These are phyloP conservation scores for Mythimna ferrago DNA, from an alignment of 2,888 invertebrate species.

Conservation along the genomic window DNA sequence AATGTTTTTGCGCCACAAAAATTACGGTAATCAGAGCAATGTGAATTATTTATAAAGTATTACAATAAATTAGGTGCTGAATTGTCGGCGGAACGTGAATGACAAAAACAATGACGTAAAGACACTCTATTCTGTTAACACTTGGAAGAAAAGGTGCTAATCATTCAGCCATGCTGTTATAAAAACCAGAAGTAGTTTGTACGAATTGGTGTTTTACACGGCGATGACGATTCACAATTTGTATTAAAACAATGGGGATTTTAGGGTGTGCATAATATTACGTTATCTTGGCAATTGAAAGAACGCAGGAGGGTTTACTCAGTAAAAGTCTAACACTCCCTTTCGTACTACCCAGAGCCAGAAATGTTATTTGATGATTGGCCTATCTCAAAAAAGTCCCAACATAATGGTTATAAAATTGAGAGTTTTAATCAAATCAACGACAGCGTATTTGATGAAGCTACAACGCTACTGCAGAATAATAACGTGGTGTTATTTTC, in stretches of 20 bases:
- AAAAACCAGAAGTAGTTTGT: slow-evolving; percentile 48
- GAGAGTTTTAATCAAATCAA: not conserved
- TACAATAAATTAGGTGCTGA: slow-evolving; percentile 45
- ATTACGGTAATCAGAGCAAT: slow-evolving; percentile 41
- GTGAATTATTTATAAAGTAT: slow-evolving; percentile 60
- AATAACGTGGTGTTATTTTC: slow-evolving; percentile 3
- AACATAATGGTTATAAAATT: not conserved
- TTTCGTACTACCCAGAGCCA: no score
- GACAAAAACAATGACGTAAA: slow-evolving; percentile 67
- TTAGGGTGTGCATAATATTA: not conserved
- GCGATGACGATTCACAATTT: slow-evolving; percentile 13
- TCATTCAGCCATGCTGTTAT: slow-evolving; percentile 45
- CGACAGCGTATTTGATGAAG: not conserved
- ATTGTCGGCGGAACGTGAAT: slow-evolving; percentile 22
- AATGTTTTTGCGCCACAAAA: slow-evolving; percentile 49
- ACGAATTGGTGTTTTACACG: slow-evolving; percentile 18
- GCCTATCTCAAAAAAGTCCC: no score
- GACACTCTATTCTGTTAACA: slow-evolving; percentile 56
- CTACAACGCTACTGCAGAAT: not conserved
- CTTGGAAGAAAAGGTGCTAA: slow-evolving; percentile 65
- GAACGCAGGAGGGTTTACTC: no score
- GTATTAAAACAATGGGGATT: not conserved
- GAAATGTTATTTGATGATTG: no score
- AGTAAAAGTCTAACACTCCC: no score
- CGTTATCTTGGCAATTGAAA: no score